These are phyloP conservation scores for Cossypha heuglini DNA, from an alignment of 2,797 vertebrate species.

Conservation along the genomic window DNA sequence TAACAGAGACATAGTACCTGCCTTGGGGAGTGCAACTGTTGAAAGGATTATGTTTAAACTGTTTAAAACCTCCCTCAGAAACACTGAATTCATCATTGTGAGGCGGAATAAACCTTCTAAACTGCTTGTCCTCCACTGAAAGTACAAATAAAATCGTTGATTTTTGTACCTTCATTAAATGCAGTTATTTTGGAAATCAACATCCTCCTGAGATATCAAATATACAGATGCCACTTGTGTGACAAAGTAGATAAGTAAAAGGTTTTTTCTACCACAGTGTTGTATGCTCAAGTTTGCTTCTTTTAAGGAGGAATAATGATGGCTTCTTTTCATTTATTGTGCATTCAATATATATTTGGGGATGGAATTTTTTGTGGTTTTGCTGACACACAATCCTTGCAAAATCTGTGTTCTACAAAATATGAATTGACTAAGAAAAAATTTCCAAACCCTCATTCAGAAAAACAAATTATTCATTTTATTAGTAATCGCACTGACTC, in stretches of 20 bases:
- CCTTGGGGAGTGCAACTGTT: neutral
- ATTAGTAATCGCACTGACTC: neutral
- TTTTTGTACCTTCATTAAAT: neutral
- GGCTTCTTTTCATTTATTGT: neutral
- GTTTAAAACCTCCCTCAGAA: neutral
- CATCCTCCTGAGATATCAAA: neutral
- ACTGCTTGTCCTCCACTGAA: neutral
- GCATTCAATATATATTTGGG: neutral
- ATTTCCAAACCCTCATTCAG: neutral
- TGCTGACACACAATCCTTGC: neutral
- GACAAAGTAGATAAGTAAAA: neutral
- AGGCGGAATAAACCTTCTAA: neutral
- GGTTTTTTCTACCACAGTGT: neutral
- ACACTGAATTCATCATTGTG: neutral
- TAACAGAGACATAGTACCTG: neutral
- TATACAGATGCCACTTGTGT: neutral
- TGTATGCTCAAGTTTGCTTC: neutral
- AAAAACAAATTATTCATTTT: neutral
- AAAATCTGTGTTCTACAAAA: neutral
- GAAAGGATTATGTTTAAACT: neutral
- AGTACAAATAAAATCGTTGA: neutral
- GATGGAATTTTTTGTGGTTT: neutral
- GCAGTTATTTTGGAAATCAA: neutral
- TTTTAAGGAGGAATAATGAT: neutral
- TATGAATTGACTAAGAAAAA: neutral